A percentile compares a stretch with the other conserved stretches of the same genome.
Evolutionary conservation across 2,888 invertebrate species (phyloP).

Genomic region (Merodon equestris): DNA sequence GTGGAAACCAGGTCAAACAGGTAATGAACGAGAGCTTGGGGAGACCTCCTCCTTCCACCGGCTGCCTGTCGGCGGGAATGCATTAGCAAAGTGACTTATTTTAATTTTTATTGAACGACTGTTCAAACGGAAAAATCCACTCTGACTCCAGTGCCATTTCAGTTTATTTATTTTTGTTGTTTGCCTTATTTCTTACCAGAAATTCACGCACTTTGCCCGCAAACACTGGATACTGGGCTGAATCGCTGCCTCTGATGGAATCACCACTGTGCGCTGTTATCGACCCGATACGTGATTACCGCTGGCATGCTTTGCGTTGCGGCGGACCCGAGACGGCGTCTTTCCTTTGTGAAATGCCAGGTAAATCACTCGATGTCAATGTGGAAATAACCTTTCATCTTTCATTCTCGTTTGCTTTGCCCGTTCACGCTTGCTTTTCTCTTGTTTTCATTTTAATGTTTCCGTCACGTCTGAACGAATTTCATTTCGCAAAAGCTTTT

Average conservation of each 20-base stretch:
- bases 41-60: neutral
- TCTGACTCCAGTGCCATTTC: too few relatives aligned
- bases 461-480: conserved; percentile 61
- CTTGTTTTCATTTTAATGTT: conserved; percentile 47
- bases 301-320: conserved; percentile 87
- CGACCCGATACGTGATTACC: conserved; percentile 87
- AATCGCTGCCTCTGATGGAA: conserved; percentile 82
- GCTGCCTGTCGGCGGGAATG: neutral
- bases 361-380: conserved; percentile 78
- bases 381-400: conserved; percentile 11
- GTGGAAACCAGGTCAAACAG: conserved; percentile 26
- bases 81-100: too few relatives aligned
- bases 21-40: conserved; percentile 21
- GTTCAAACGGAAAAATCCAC: too few relatives aligned
- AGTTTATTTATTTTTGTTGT: neutral
- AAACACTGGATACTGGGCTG: conserved; percentile 85
- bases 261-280: conserved; percentile 86
- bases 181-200: conserved; percentile 70
- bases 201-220: conserved; percentile 77
- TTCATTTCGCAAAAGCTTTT: conserved; percentile 52
- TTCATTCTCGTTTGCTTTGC: too few relatives aligned
- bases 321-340: conserved; percentile 88
- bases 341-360: conserved; percentile 89
- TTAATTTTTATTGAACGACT: too few relatives aligned
- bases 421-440: conserved; percentile 4